Evolutionary conservation across 2,797 vertebrate species (phyloP), one percentile per base, ranked within the genome.

Genomic region (Cynodonichthys magdalenae): DNA sequence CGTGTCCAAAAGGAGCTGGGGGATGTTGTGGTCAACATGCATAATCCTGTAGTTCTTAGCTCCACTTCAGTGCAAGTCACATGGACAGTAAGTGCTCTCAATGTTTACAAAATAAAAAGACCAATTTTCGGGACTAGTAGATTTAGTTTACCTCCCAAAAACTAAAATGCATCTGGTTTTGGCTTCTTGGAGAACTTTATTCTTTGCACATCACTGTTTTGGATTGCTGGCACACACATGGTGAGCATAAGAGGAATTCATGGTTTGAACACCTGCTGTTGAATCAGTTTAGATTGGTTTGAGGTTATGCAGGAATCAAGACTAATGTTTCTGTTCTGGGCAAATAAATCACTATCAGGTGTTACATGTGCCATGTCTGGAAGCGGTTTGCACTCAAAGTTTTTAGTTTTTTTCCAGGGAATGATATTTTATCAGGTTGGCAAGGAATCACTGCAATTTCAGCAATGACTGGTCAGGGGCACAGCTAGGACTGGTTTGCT

Each of bases 1-100:
- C 96, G 95, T 27, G 96, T 99, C 1, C 97, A 98, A 90, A 97
- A 97, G 65, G 96, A 98, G 59, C 77, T 98, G 34, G 95, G 96
- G 4, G 96, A 98, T 0, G 95, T 98, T 63, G 90, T 96, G 74
- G 93, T 97, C 53, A 95, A 94, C 56, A 95, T 98, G 66, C 96
- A 98, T 55, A 95, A 94, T 73, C 96, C 96, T 5, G 93, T 97
- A 55, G 96, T 96, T 3, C 82, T 97, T 49, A 96, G 95, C 44
- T 95, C 96, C 39, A 96, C 94, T 0, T 94, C 95, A 0, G 93
- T 98, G 80, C 96, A 97, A 88, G 95, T 98, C 83, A 96, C 96
- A 0, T 98, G 96, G 96, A 96, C 93, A 50, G 96, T 98, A 90
- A 96, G 94, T 80, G 74, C 34, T 44, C 14, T 3, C 6, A 53